phyloP scores from a whole-genome alignment of 2,113 vertebrate genomes.

The Stictonetta naevosa region DNA sequence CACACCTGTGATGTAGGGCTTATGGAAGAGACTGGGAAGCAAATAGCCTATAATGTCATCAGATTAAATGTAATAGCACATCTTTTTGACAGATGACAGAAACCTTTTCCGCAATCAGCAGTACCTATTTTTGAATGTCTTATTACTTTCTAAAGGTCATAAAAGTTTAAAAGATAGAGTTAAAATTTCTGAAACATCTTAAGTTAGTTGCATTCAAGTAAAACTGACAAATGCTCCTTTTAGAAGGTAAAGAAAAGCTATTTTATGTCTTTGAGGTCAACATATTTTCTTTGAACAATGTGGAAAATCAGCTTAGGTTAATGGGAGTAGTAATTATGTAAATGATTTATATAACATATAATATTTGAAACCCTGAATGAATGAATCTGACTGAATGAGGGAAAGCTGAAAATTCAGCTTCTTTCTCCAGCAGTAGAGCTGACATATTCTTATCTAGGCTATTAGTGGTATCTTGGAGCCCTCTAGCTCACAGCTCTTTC shows the following conservation, averaged over 20 bases:
- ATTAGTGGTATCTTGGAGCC: constrained; percentile 8
- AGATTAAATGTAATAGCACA: neutral
- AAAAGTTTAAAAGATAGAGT: neutral
- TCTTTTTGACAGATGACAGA: neutral
- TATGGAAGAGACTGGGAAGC: neutral
- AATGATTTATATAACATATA: neutral
- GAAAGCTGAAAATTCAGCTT: neutral
- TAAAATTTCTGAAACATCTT: neutral
- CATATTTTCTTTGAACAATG: neutral
- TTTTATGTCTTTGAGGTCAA: neutral
- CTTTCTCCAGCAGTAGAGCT: neutral
- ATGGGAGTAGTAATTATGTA: neutral
- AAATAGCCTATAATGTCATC: neutral
- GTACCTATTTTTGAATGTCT: neutral
- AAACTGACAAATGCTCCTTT: neutral
- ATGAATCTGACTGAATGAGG: neutral
- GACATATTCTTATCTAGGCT: neutral
- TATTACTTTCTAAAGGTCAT: neutral
- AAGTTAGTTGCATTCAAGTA: neutral
- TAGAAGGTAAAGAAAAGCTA: neutral
- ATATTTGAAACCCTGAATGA: neutral
- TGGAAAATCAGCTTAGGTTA: neutral
- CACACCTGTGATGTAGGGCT: neutral
- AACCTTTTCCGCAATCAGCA: neutral
- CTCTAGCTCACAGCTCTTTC: constrained; percentile 21